phyloP scores from a whole-genome alignment of 2,888 invertebrate genomes.

The Perithous albicinctus region DNA sequence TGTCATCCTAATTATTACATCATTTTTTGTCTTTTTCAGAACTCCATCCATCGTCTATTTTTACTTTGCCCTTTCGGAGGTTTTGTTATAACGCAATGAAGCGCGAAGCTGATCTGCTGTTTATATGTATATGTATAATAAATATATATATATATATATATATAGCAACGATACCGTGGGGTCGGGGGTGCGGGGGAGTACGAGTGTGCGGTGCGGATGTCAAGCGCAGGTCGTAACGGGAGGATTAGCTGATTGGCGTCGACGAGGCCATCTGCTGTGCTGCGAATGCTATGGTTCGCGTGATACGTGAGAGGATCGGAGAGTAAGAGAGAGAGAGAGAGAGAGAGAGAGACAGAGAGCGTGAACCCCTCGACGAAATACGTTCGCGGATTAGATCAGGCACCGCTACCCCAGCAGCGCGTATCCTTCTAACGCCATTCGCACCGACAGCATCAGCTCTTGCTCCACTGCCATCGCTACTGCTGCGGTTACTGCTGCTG shows the following conservation, averaged over 20 bases:
- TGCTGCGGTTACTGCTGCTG: constrained; percentile 18
- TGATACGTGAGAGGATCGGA: constrained; percentile 47
- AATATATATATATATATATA: no score
- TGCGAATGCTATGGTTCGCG: constrained; percentile 50
- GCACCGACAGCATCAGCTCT: constrained; percentile 62
- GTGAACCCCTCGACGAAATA: constrained; percentile 57
- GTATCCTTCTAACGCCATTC: constrained; percentile 74
- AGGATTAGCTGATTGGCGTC: constrained; percentile 79
- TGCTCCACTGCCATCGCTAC: constrained; percentile 30
- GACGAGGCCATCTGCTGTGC: constrained; percentile 78
- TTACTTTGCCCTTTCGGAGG: not conserved
- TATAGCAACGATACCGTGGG: not conserved
- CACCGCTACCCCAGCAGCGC: not conserved
- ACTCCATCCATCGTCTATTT: not conserved
- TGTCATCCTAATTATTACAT: not conserved
- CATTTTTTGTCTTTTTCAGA: not conserved
- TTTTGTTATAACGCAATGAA: constrained; percentile 28
- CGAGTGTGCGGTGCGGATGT: constrained; percentile 69
- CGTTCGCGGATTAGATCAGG: constrained; percentile 71
- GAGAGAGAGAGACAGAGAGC: constrained; percentile 23
- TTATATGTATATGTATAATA: no score
- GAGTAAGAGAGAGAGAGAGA: constrained; percentile 24
- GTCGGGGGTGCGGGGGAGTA: constrained; percentile 31
- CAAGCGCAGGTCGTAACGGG: constrained; percentile 73
- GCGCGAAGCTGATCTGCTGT: constrained; percentile 12